Conservation (phyloP, 2,888 invertebrate genomes). For the Baronia brevicornis region DNA sequence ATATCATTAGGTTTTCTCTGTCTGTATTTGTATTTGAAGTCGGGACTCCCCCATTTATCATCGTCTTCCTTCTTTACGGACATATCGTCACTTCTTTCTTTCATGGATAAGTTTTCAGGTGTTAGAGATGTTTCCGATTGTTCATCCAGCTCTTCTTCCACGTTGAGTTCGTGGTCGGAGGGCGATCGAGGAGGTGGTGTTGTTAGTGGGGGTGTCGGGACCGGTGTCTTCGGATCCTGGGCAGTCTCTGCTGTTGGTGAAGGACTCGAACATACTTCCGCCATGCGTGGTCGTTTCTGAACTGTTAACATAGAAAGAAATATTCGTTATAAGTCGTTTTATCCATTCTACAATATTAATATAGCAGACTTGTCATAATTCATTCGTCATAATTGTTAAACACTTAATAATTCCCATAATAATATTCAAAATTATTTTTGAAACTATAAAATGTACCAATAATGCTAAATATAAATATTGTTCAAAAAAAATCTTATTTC, state of each 20-base stretch:
- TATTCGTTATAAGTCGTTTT: too few relatives aligned
- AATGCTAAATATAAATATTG: too few relatives aligned
- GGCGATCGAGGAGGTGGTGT: slow-evolving; percentile 64
- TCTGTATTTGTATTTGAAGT: slow-evolving; percentile 62
- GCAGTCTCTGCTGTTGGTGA: slow-evolving; percentile 49
- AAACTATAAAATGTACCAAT: too few relatives aligned
- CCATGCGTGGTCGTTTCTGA: slow-evolving; percentile 68
- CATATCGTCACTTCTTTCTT: slow-evolving; percentile 75
- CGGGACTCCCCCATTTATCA: slow-evolving; percentile 59
- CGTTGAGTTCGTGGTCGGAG: slow-evolving; percentile 70
- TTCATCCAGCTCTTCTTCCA: slow-evolving; percentile 74
- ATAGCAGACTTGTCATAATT: too few relatives aligned
- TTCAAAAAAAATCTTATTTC: too few relatives aligned
- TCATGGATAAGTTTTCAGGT: slow-evolving; percentile 88
- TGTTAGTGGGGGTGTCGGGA: slow-evolving; percentile 44
- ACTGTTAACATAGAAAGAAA: slow-evolving; percentile 47
- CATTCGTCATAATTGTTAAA: too few relatives aligned
- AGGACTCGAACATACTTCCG: slow-evolving; percentile 61
- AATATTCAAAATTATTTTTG: too few relatives aligned
- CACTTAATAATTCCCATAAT: too few relatives aligned
- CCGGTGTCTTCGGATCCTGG: slow-evolving; percentile 49
- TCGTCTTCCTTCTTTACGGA: slow-evolving; percentile 68
- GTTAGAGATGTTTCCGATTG: slow-evolving; percentile 74
- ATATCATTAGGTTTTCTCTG: slow-evolving; percentile 38
- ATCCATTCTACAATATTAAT: too few relatives aligned